These are phyloP conservation scores for Calosoma granatense DNA, from an alignment of 1,140 invertebrate genomes.

Conservation along the genomic window DNA sequence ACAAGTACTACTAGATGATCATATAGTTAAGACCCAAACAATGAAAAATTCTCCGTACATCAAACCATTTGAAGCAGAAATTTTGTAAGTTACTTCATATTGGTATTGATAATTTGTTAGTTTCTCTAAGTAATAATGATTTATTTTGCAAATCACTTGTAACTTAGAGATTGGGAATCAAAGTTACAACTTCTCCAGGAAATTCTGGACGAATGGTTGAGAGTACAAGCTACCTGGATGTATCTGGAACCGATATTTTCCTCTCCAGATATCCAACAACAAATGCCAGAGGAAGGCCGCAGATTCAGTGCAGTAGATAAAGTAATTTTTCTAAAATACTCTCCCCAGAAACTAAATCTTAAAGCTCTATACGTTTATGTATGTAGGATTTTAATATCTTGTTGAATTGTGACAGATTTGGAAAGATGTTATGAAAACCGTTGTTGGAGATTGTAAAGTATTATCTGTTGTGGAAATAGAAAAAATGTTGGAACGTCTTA, in stretches of 20 bases:
- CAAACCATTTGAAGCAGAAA: slow-evolving; percentile 81
- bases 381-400: background rate
- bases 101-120: background rate
- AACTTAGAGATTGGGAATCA: slow-evolving; percentile 60
- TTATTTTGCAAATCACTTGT: slow-evolving; percentile 11
- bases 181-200: slow-evolving; percentile 73
- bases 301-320: slow-evolving; percentile 88
- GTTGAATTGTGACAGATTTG: slow-evolving; percentile 50
- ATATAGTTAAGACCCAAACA: slow-evolving; percentile 93
- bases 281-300: slow-evolving; percentile 89
- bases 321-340: slow-evolving; percentile 30
- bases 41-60: slow-evolving; percentile 97
- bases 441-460: slow-evolving; percentile 66
- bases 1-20: slow-evolving; percentile 90
- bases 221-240: slow-evolving; percentile 94
- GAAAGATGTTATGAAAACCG: slow-evolving; percentile 89
- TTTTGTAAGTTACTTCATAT: slow-evolving; percentile 46
- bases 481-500: slow-evolving; percentile 83
- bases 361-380: no score
- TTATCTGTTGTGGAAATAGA: slow-evolving; percentile 81
- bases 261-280: slow-evolving; percentile 93
- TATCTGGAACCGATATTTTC: slow-evolving; percentile 97
- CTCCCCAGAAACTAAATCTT: background rate
- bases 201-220: slow-evolving; percentile 92
- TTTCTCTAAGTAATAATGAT: background rate